Evolutionary conservation across 1,140 invertebrate genomes (phyloP).

Genomic region (Adelges cooleyi): DNA sequence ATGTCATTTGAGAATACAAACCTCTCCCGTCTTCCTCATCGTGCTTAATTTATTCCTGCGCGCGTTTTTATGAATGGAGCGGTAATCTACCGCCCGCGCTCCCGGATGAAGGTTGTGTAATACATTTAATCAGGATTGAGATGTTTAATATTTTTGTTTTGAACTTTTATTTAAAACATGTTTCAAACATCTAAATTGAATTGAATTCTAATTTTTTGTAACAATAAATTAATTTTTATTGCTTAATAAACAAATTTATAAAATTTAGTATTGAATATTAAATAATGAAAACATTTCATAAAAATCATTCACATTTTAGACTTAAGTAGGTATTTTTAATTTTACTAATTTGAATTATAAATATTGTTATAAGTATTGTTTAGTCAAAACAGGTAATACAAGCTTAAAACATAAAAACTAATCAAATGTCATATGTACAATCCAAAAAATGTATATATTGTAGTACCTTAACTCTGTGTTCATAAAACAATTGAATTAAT

Average conservation of each 20-base stretch:
- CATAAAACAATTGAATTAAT: too few species aligned
- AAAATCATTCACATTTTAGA: not conserved
- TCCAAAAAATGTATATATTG: too few species aligned
- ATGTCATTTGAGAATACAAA: not conserved
- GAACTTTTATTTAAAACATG: too few species aligned
- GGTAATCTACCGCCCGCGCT: not conserved
- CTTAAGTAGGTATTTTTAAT: not conserved
- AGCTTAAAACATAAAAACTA: not conserved
- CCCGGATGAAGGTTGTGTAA: constrained; percentile 4
- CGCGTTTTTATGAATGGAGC: not conserved
- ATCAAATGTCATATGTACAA: too few species aligned
- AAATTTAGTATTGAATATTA: too few species aligned
- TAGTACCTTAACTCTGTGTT: too few species aligned
- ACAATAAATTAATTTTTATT: not conserved
- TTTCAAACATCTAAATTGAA: too few species aligned
- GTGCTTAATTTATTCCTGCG: not conserved
- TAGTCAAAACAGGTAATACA: not conserved
- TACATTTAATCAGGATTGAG: too few species aligned
- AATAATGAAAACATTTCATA: not conserved
- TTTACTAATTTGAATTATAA: not conserved
- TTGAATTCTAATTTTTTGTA: too few species aligned
- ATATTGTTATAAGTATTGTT: constrained; percentile 1
- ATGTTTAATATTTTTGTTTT: too few species aligned
- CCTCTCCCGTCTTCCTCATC: not conserved
- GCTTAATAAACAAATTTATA: not conserved